A percentile compares a stretch with the other conserved stretches of the same genome.
phyloP scores from a whole-genome alignment of 2,113 vertebrate species.

The Mesoclemmys tuberculata region DNA sequence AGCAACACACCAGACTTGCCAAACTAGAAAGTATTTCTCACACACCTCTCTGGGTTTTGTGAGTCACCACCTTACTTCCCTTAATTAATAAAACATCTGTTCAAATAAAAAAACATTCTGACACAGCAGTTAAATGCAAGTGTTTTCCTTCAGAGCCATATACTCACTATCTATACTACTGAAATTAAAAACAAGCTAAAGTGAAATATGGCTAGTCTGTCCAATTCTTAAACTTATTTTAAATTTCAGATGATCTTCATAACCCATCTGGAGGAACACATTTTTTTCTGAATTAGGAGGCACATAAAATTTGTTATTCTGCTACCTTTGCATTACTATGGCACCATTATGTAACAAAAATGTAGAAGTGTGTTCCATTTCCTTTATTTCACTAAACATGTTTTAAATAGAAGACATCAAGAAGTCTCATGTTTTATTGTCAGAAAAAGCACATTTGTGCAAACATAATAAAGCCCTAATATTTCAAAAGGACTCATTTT shows the following conservation, averaged over 20 bases:
- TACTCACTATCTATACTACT: not conserved
- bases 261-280: not conserved
- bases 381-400: not conserved
- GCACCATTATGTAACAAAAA: not conserved
- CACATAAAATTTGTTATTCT: not conserved
- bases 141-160: not conserved
- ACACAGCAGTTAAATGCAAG: not conserved
- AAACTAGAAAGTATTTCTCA: not conserved
- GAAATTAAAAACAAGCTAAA: not conserved
- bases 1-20: not conserved
- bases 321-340: not conserved
- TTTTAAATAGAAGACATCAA: not conserved
- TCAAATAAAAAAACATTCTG: not conserved
- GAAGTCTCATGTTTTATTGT: not conserved
- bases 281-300: not conserved
- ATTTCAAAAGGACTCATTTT: not conserved
- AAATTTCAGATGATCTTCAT: not conserved
- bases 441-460: not conserved
- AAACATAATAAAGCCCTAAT: conserved; percentile 17
- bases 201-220: not conserved
- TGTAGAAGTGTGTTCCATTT: not conserved
- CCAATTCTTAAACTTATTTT: not conserved
- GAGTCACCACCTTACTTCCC: conserved; percentile 1
- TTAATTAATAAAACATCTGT: conserved; percentile 3
- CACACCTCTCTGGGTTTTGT: not conserved